A percentile compares a stretch with the other conserved stretches of the same genome.
Conservation (phyloP, 2,797 vertebrate genomes). For the Sebastes minor region DNA sequence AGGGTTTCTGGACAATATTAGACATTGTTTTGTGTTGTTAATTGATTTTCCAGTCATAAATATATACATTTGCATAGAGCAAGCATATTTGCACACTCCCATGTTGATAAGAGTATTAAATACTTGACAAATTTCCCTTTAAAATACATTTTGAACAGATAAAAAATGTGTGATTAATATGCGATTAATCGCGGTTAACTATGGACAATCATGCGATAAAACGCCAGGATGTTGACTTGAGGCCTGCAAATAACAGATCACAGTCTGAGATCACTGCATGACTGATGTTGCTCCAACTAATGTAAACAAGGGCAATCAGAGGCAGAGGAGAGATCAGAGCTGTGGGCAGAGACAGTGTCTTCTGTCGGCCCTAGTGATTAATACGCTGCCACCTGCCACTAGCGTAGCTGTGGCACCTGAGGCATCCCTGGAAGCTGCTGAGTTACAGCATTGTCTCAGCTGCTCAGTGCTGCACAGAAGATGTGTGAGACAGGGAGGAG, state of each 20-base stretch:
- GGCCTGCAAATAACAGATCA: slow-evolving; percentile 23
- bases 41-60: no score
- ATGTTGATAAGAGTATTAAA: no score
- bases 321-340: slow-evolving; percentile 50
- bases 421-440: slow-evolving; percentile 51
- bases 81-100: no score
- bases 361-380: slow-evolving; percentile 50
- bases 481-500: slow-evolving; percentile 36
- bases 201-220: no score
- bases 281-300: slow-evolving; percentile 50
- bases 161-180: no score
- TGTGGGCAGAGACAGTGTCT: slow-evolving; percentile 39
- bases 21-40: no score
- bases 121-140: no score
- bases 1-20: no score
- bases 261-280: slow-evolving; percentile 31
- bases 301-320: slow-evolving; percentile 65
- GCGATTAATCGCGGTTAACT: no score
- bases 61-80: no score
- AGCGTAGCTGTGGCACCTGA: slow-evolving; percentile 46
- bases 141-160: no score
- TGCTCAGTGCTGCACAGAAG: slow-evolving; percentile 38
- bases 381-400: slow-evolving; percentile 61
- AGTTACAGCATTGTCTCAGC: slow-evolving; percentile 60
- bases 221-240: neutral